A percentile compares a stretch with the other conserved stretches of the same genome.
Conservation (phyloP, 2,113 vertebrate species). For the Triplophysa tibetana region DNA sequence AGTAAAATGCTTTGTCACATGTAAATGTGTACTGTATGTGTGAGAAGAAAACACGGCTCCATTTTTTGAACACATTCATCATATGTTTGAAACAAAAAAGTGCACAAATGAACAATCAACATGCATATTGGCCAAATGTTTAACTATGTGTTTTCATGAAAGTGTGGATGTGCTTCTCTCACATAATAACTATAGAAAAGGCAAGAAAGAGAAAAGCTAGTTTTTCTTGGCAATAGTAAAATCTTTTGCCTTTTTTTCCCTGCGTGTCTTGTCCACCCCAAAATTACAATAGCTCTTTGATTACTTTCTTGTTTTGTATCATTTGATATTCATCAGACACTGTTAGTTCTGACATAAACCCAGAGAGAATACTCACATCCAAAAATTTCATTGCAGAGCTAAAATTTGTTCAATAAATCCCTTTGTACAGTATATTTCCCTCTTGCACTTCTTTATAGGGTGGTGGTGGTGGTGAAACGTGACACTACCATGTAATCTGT, state of each 20-base stretch:
- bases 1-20: conserved; percentile 10
- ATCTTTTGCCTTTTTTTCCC: conserved; percentile 48
- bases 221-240: conserved; percentile 65
- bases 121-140: conserved; percentile 53
- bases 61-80: conserved; percentile 4
- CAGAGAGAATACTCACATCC: conserved; percentile 53
- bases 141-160: conserved; percentile 62
- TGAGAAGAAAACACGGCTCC: conserved; percentile 19
- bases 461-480: conserved; percentile 23
- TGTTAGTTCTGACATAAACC: conserved; percentile 60
- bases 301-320: conserved; percentile 57
- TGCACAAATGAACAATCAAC: conserved; percentile 28
- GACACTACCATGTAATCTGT: background rate
- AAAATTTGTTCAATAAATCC: background rate
- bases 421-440: background rate
- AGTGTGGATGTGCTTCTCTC: conserved; percentile 58
- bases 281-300: conserved; percentile 60
- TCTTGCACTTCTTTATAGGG: background rate
- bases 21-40: conserved; percentile 23
- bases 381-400: background rate
- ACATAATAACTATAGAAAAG: conserved; percentile 59
- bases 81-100: conserved; percentile 28
- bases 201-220: conserved; percentile 43
- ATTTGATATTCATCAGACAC: conserved; percentile 61
- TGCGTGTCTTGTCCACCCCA: conserved; percentile 58